Conservation (phyloP, 2,888 invertebrate genomes). For the Zelleria hepariella region DNA sequence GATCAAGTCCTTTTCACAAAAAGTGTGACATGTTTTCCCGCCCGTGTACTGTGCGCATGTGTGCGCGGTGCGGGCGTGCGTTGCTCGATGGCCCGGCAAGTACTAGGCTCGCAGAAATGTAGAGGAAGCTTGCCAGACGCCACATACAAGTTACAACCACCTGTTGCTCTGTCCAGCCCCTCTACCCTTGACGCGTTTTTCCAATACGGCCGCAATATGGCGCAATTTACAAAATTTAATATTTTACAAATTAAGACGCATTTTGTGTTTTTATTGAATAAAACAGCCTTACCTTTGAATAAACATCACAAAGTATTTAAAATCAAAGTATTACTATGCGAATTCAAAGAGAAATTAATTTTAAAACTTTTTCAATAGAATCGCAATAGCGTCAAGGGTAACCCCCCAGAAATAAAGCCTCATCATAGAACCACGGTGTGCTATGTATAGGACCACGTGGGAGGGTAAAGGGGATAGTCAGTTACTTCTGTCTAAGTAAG, state of each 20-base stretch:
- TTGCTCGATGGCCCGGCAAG: constrained; percentile 57
- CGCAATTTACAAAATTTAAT: no score
- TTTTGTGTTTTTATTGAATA: no score
- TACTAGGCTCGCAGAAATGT: constrained; percentile 48
- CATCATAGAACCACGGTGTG: background rate
- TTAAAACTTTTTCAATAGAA: no score
- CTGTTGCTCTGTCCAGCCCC: no score
- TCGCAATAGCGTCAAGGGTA: no score
- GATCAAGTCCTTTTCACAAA: background rate
- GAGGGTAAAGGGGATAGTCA: background rate
- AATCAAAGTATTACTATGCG: no score
- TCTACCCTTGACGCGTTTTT: no score
- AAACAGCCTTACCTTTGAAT: no score
- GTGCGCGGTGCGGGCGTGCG: constrained; percentile 67
- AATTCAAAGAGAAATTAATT: no score
- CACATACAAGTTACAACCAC: constrained; percentile 1
- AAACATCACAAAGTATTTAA: no score
- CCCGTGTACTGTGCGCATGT: constrained; percentile 49
- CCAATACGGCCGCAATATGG: no score
- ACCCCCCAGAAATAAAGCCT: background rate
- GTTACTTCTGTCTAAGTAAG: background rate
- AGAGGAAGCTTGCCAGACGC: constrained; percentile 25
- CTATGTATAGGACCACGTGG: background rate
- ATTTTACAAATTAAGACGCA: no score
- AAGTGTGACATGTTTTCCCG: background rate